phyloP scores from a whole-genome alignment of 2,797 vertebrate genomes.

The Peromyscus attwateri region DNA sequence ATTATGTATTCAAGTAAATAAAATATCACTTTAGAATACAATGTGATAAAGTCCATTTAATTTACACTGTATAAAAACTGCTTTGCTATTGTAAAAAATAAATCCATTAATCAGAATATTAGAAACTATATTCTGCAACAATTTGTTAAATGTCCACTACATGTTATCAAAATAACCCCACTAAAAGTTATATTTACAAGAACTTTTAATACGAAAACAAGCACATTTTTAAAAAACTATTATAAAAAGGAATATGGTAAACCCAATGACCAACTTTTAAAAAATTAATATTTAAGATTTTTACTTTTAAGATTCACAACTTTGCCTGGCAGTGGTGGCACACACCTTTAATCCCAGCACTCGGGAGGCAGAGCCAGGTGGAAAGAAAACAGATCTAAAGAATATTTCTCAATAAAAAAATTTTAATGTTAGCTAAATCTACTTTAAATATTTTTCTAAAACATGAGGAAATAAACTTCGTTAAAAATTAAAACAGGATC shows the following conservation, averaged over 20 bases:
- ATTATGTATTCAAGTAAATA: slow-evolving; percentile 35
- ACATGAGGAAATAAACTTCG: neutral
- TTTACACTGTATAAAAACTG: slow-evolving; percentile 18
- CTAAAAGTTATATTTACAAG: slow-evolving; percentile 33
- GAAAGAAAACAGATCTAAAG: slow-evolving; percentile 1
- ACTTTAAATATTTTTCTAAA: slow-evolving; percentile 64
- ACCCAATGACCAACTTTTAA: neutral
- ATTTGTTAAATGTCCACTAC: slow-evolving; percentile 27
- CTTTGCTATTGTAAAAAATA: slow-evolving; percentile 26
- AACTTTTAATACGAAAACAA: slow-evolving; percentile 46
- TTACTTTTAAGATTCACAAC: slow-evolving; percentile 28
- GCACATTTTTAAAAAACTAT: neutral
- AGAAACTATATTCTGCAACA: slow-evolving; percentile 36
- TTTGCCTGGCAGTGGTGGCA: neutral
- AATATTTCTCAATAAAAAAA: slow-evolving; percentile 62
- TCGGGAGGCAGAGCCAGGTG: too few relatives aligned
- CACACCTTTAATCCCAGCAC: too few relatives aligned
- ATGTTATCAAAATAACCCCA: neutral
- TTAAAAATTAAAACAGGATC: slow-evolving; percentile 44
- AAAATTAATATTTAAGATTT: slow-evolving; percentile 13
- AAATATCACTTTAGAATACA: slow-evolving; percentile 58
- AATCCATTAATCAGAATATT: neutral
- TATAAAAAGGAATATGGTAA: slow-evolving; percentile 39
- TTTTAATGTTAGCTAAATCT: slow-evolving; percentile 33
- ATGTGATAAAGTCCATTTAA: slow-evolving; percentile 16